Evolutionary conservation across 2,113 vertebrate genomes (phyloP).

Genomic region (Fregetta grallaria): DNA sequence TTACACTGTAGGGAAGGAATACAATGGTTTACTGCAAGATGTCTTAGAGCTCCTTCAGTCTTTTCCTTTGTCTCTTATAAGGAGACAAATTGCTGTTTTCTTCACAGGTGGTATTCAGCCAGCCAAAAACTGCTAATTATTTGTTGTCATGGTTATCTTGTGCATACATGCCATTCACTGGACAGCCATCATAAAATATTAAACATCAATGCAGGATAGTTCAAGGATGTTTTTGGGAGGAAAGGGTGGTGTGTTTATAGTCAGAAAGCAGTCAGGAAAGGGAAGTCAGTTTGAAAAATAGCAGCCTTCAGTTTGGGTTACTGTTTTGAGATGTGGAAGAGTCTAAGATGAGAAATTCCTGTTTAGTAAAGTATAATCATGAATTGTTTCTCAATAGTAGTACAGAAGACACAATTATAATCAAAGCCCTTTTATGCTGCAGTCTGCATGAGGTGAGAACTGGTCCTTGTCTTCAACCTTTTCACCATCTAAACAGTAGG

Average conservation of each 20-base stretch:
- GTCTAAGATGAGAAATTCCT: not conserved
- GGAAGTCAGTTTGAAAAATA: not conserved
- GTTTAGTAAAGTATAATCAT: not conserved
- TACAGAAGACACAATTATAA: not conserved
- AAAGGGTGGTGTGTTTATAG: not conserved
- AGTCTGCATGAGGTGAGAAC: not conserved
- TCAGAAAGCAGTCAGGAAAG: not conserved
- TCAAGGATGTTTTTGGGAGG: not conserved
- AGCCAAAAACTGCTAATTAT: not conserved
- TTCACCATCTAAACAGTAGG: not conserved
- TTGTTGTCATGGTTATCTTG: constrained; percentile 11
- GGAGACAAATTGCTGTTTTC: not conserved
- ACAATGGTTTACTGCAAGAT: constrained; percentile 12
- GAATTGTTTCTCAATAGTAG: not conserved
- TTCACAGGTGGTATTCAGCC: not conserved
- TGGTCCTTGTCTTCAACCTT: not conserved
- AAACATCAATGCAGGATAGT: not conserved
- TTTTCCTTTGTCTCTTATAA: not conserved
- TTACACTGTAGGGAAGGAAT: constrained; percentile 9
- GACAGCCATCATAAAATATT: not conserved
- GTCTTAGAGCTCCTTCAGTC: not conserved
- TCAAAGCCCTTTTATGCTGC: not conserved
- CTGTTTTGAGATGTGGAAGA: not conserved
- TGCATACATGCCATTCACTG: not conserved
- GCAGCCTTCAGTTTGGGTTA: not conserved